Evolutionary conservation across 2,797 vertebrate genomes (phyloP), one percentile per base, ranked within the genome.

Genomic region (Enteromius argenteus): DNA sequence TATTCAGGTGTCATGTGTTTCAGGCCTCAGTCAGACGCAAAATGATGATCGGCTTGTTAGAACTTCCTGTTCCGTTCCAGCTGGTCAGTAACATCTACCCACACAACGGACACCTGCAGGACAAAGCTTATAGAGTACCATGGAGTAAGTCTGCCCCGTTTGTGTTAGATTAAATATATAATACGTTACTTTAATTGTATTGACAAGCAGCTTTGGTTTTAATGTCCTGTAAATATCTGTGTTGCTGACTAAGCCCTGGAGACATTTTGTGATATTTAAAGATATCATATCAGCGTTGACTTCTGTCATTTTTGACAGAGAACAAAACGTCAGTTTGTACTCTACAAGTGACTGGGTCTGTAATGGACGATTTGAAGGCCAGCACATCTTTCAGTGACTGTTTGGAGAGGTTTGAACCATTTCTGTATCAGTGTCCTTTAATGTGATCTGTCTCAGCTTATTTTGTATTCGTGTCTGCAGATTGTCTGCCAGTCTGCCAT

Each of bases 111-210:
- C 81, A 58, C 10, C 85, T 94, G 49, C 76, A 88, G 37, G 91
- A 93, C 0, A 88, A 53, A 49, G 86, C 90, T 39, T 96, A 94
- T 90, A 91, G 95, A 80, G 91, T 81, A 0, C 94, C 94, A 0
- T 96, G 95, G 95, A 82, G 87, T 86, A 90, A 91, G 92, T 95
- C 94, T 91, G 44, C 30, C 14, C 72, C 7, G 11, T 49, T 39
- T 27, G 15, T 35, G 35, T 56, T 74, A 39, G 3, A 23, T 2
- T 58, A 3, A 75, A 58, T 23, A 58, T 2, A 1, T 56, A 14
- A 15, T 67, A 37, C 7, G n/a, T 23, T 4, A 21, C 51, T 39
- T 75, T 23, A 1, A 39, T 58, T 23, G 13, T 8, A 15, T 75
- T 21, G 14, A 30, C 44, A 15, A 51, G 13, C n/a, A 46, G 8